Evolutionary conservation across 2,888 invertebrate genomes (phyloP), one percentile per base, ranked within the genome.

Genomic region (Tachystola acroxantha): DNA sequence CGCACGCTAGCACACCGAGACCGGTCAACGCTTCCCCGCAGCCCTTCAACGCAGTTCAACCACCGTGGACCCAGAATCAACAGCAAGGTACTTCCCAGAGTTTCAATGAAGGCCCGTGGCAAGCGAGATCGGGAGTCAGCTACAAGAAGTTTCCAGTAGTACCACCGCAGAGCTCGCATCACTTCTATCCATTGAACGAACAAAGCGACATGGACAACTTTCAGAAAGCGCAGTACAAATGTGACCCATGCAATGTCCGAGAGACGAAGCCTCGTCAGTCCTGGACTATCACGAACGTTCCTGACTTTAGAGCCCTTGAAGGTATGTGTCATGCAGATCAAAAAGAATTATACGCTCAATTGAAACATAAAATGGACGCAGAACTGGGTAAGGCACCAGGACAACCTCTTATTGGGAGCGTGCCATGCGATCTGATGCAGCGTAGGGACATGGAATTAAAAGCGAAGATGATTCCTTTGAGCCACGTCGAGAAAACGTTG

Each of bases 391-490:
- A 85, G 54, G 64, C 80, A 19, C 70, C 85, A n/a, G 76, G 76
- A 1, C 82, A 80, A 42, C 65, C 79, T 2, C 49, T 82, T 20
- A 48, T 78, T 34, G 73, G 72, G 27, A 80, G 67, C 43, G 59
- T 76, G 43, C 61, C 75, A 5, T 78, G 74, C 44, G 86, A 85
- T 54, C 54, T 82, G 37, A 49, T 84, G 44, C 85, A 82, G 49
- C 72, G 84, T 27, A 65, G 82, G 40, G 86, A 85, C 39, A 74
- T 82, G 69, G 86, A 86, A 39, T 48, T 84, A 6, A 86, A 86
- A 64, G 78, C 85, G 13, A 86, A 85, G 67, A 84, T 86, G 84
- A 82, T 86, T 54, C 86, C 86, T 37, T 63, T 86, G 33, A 85
- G 86, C 48, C 82, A 86, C 43, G 82, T 86, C 3, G 86, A 86